A percentile compares a stretch with the other conserved stretches of the same genome.
phyloP scores from a whole-genome alignment of 2,888 invertebrate genomes.

The Thysanoteuthis rhombus region DNA sequence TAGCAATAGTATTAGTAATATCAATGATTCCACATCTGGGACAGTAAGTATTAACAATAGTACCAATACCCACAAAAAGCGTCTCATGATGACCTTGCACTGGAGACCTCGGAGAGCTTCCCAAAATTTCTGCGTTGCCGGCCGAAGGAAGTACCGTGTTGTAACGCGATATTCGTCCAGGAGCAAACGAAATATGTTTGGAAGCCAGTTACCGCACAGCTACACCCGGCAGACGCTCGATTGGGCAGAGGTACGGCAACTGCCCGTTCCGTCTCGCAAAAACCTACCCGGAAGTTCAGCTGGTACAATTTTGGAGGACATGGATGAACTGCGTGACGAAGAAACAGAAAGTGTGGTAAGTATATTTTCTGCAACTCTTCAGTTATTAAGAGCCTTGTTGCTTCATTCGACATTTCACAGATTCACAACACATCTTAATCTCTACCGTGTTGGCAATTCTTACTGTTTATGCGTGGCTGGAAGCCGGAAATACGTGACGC shows the following conservation, averaged over 20 bases:
- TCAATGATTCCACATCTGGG: not conserved
- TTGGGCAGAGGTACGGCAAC: not conserved
- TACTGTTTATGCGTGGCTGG: too few species aligned
- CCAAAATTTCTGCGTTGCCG: not conserved
- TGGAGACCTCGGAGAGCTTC: constrained; percentile 32
- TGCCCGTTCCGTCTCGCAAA: not conserved
- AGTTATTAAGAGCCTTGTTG: too few species aligned
- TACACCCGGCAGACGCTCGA: not conserved
- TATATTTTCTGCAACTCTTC: not conserved
- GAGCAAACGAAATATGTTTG: not conserved
- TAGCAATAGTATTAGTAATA: not conserved
- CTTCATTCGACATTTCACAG: too few species aligned
- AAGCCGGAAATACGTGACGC: too few species aligned
- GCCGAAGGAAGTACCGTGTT: constrained; percentile 20
- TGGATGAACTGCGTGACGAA: not conserved
- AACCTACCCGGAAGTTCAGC: not conserved
- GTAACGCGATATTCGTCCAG: not conserved
- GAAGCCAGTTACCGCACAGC: not conserved
- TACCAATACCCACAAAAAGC: constrained; percentile 38
- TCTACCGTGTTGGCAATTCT: too few species aligned
- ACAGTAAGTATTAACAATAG: constrained; percentile 23
- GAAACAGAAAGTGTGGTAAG: constrained; percentile 29
- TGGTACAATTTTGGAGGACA: not conserved
- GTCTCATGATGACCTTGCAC: constrained; percentile 42
- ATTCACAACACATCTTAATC: too few species aligned